Evolutionary conservation across 2,797 vertebrate genomes (phyloP), one percentile per base, ranked within the genome.

Genomic region (Premnoplex brunnescens): DNA sequence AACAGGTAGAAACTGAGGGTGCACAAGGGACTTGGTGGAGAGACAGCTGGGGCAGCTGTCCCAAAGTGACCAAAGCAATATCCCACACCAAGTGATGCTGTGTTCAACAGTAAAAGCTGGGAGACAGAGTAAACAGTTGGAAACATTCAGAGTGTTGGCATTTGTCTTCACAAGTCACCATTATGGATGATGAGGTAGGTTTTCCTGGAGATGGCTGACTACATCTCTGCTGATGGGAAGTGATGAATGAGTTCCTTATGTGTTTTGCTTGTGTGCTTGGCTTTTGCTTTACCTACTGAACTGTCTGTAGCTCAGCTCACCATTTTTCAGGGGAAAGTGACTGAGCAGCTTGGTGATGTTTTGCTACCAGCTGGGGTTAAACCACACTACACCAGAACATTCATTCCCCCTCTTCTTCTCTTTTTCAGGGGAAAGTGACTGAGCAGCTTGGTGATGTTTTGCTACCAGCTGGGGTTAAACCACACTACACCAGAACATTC

Each of bases 61-160:
- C n/a, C 14, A 23, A 9, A 3, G 7, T 37, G 39, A 49, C 20
- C 6, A 4, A 23, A 67, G 8, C 18, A 22, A 39, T 62, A 32
- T 34, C 1, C n/a, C 18, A 28, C 1, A 44, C 16, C 16, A 8
- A 21, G 26, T 15, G 55, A 51, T 1, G 1, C 17, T 48, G 15
- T 21, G 22, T 19, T 46, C 49, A 58, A 8, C 19, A 46, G 18
- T 32, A 36, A 63, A 56, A 66, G 6, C 21, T 34, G 22, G 6
- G 4, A 3, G 24, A 73, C 27, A 32, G 43, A 43, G 14, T 5
- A 52, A 26, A 12, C 34, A 55, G 12, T 6, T 14, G 14, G 7
- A 14, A 12, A n/a, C 1, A 1, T n/a, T 56, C 1, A 1, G 41
- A 49, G 8, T 36, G 2, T 24, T 20, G 10, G 4, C 0, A 3